phyloP scores from a whole-genome alignment of 2,888 invertebrate genomes.

The Hyposoter didymator region DNA sequence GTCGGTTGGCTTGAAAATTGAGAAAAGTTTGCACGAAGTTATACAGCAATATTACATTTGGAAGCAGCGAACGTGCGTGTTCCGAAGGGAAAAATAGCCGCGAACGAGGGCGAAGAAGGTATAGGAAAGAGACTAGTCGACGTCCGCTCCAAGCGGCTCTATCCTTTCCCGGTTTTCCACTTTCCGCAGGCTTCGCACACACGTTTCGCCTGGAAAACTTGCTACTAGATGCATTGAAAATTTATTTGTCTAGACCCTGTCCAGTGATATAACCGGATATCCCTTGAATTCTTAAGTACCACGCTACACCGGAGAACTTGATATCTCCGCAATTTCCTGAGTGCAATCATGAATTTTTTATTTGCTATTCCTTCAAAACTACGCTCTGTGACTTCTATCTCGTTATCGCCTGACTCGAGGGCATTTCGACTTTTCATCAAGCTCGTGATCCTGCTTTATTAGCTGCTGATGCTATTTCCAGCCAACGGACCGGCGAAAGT shows the following conservation, averaged over 20 bases:
- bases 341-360: constrained; percentile 50
- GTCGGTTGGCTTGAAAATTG: not conserved
- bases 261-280: constrained; percentile 56
- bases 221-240: constrained; percentile 59
- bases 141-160: constrained; percentile 57
- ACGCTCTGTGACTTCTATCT: constrained; percentile 21
- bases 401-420: constrained; percentile 17
- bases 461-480: not conserved
- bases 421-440: not conserved
- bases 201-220: constrained; percentile 29
- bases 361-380: not conserved
- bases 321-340: constrained; percentile 24
- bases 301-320: not conserved
- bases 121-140: constrained; percentile 64
- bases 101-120: constrained; percentile 18
- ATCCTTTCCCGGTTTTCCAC: constrained; percentile 61
- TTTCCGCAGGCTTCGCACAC: constrained; percentile 31
- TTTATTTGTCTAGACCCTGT: constrained; percentile 68
- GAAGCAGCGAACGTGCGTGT: not conserved
- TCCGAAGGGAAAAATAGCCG: constrained; percentile 39
- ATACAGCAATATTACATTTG: not conserved
- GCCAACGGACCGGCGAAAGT: not conserved
- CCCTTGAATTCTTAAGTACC: constrained; percentile 54
- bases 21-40: not conserved
- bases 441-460: not conserved